Evolutionary conservation across 2,888 invertebrate species (phyloP).

Genomic region (Matsumyia berberina): DNA sequence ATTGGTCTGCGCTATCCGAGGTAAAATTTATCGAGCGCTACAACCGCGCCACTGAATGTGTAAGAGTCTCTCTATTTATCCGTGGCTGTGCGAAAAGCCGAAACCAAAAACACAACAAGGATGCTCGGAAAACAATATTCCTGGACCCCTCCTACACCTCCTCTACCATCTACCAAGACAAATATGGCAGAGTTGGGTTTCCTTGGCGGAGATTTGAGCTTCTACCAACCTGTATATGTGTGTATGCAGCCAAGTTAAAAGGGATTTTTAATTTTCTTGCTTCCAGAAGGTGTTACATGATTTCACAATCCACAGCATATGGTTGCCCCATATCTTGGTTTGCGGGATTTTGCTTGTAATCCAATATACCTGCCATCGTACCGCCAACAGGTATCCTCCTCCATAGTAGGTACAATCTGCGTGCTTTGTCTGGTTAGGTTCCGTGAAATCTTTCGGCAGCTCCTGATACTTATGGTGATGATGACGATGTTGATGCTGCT

Average conservation of each 20-base stretch:
- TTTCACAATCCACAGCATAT: slow-evolving; percentile 67
- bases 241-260: slow-evolving; percentile 40
- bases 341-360: slow-evolving; percentile 55
- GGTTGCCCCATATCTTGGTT: slow-evolving; percentile 57
- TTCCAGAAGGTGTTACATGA: slow-evolving; percentile 70
- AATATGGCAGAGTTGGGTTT: slow-evolving; percentile 38
- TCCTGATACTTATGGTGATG: slow-evolving; percentile 44
- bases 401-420: not conserved
- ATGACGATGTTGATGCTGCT: slow-evolving; percentile 43
- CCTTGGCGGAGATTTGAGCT: slow-evolving; percentile 53
- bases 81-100: slow-evolving; percentile 44
- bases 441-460: slow-evolving; percentile 50
- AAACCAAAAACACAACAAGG: slow-evolving; percentile 69
- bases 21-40: slow-evolving; percentile 70
- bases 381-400: slow-evolving; percentile 51
- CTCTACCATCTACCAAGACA: slow-evolving; percentile 7
- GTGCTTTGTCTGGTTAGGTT: slow-evolving; percentile 22
- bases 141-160: slow-evolving; percentile 19
- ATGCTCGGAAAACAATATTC: slow-evolving; percentile 49
- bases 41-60: slow-evolving; percentile 48
- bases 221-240: slow-evolving; percentile 11
- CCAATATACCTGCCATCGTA: slow-evolving; percentile 51
- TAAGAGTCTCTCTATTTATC: slow-evolving; percentile 44
- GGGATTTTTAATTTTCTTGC: slow-evolving; percentile 61
- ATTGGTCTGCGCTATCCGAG: slow-evolving; percentile 68